These are phyloP conservation scores for Sebastes diploproa DNA, from an alignment of 2,797 vertebrate species.

Conservation along the genomic window DNA sequence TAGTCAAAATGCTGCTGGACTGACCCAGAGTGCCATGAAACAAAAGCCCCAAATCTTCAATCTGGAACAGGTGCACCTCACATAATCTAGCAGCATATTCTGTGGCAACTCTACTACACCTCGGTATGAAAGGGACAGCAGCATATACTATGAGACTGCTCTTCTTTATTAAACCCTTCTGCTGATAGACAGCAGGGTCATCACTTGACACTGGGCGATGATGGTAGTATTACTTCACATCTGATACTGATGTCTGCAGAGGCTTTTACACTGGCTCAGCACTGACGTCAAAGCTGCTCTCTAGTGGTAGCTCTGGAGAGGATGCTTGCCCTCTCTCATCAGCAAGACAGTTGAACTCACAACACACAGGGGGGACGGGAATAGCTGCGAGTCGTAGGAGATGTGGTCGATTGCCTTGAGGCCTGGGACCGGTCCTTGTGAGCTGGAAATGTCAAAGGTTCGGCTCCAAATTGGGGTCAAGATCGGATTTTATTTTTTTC, in stretches of 20 bases:
- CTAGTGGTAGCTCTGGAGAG: constrained; percentile 37
- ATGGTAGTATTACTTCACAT: constrained; percentile 15
- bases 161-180: background rate
- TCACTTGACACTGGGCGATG: background rate
- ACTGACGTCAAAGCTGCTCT: constrained; percentile 55
- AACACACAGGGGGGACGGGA: background rate
- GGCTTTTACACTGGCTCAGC: constrained; percentile 8
- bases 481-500: constrained; percentile 2
- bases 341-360: constrained; percentile 18
- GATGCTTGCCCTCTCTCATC: constrained; percentile 27
- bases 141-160: background rate
- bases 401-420: constrained; percentile 2
- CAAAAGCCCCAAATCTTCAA: background rate
- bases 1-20: background rate
- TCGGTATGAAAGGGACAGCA: background rate
- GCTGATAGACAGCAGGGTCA: constrained; percentile 1
- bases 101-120: background rate
- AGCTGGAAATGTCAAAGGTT: constrained; percentile 17
- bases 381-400: background rate
- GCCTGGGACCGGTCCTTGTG: background rate
- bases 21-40: background rate
- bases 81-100: background rate
- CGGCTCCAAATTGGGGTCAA: constrained; percentile 11
- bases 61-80: background rate
- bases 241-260: constrained; percentile 33